A percentile compares a stretch with the other conserved stretches of the same genome.
These are phyloP conservation scores for Rhinoraja longicauda DNA, from an alignment of 2,797 vertebrate species.

Conservation along the genomic window DNA sequence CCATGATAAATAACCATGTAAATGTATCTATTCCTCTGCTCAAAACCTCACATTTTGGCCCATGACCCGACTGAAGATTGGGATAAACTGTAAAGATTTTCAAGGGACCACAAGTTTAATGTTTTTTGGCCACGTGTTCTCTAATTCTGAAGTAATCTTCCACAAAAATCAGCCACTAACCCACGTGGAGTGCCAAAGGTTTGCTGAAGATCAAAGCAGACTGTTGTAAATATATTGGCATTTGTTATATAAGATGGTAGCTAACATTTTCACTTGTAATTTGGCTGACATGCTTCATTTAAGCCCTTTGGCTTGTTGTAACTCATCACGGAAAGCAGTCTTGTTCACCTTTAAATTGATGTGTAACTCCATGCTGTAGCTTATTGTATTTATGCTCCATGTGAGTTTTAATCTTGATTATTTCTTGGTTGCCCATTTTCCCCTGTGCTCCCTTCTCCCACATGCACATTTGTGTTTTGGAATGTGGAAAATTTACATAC, in stretches of 20 bases:
- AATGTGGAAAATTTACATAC: not conserved
- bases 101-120: not conserved
- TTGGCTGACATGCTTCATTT: not conserved
- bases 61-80: not conserved
- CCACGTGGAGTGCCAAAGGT: not conserved
- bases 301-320: not conserved
- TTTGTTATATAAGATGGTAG: not conserved
- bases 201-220: not conserved
- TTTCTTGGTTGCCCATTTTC: not conserved
- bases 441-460: not conserved
- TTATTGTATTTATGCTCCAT: not conserved
- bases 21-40: not conserved
- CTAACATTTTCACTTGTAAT: not conserved
- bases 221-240: not conserved
- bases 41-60: not conserved
- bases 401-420: not conserved
- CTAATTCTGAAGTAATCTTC: not conserved
- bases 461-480: not conserved
- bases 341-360: not conserved
- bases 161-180: not conserved
- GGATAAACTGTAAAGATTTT: not conserved
- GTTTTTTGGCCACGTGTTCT: not conserved
- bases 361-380: too few species aligned
- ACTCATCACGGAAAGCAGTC: not conserved
- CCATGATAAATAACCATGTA: not conserved